These are phyloP conservation scores for Caenorhabditis sp. DNA, from an alignment of 2,888 invertebrate species.

Conservation along the genomic window DNA sequence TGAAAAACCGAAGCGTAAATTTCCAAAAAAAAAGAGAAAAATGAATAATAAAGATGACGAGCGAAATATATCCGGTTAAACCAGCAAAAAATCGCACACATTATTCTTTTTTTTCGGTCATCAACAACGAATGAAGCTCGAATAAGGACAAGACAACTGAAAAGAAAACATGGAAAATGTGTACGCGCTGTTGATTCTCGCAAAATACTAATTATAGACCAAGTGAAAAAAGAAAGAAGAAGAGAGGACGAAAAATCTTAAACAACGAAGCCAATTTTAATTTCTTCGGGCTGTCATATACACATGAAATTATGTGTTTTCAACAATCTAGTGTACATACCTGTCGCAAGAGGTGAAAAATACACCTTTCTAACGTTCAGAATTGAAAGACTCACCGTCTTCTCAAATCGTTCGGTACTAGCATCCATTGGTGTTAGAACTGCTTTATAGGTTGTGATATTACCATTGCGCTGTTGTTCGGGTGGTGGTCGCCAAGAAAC, in stretches of 20 bases:
- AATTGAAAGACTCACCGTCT: slow-evolving; percentile 38
- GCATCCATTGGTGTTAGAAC: slow-evolving; percentile 63
- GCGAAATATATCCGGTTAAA: too few species aligned
- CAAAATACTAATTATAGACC: background rate
- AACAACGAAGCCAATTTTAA: slow-evolving; percentile 1
- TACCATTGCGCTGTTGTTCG: slow-evolving; percentile 88
- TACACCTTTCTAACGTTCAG: too few species aligned
- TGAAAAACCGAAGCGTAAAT: too few species aligned
- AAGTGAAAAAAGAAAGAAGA: background rate
- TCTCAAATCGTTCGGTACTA: slow-evolving; percentile 47
- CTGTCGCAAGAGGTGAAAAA: too few species aligned
- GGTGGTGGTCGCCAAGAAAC: slow-evolving; percentile 77
- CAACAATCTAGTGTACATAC: too few species aligned
- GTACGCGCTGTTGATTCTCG: background rate
- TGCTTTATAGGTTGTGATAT: slow-evolving; percentile 87
- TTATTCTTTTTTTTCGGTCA: too few species aligned
- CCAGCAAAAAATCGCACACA: too few species aligned
- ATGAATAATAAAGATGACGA: too few species aligned
- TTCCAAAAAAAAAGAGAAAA: too few species aligned
- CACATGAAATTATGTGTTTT: too few species aligned
- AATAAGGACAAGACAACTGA: background rate
- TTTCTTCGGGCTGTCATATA: background rate
- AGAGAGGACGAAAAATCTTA: background rate
- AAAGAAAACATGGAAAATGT: background rate
- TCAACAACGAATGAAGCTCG: too few species aligned